Evolutionary conservation across 1,140 invertebrate species (phyloP).

Genomic region (Ectropis grisescens): DNA sequence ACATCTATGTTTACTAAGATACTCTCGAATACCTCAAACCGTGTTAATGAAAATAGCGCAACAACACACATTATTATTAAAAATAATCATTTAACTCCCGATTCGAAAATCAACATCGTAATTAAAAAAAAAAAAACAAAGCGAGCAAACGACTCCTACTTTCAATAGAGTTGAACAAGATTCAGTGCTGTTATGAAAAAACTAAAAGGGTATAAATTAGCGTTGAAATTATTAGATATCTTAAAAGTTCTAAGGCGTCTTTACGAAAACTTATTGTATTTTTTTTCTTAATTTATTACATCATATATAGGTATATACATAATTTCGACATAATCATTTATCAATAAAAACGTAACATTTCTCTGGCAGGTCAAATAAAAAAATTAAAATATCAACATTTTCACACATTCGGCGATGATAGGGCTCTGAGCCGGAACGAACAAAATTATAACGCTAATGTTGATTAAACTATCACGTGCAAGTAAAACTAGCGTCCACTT

Average conservation of each 20-base stretch:
- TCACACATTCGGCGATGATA: slow-evolving; percentile 23
- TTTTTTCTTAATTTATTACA: slow-evolving; percentile 66
- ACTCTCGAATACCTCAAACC: slow-evolving; percentile 48
- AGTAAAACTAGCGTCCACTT: no score
- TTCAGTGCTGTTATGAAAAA: background rate
- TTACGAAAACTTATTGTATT: slow-evolving; percentile 65
- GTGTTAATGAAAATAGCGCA: slow-evolving; percentile 51
- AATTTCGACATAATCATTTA: slow-evolving; percentile 61
- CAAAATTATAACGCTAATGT: slow-evolving; percentile 20
- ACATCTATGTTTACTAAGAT: slow-evolving; percentile 42
- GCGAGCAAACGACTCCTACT: slow-evolving; percentile 1
- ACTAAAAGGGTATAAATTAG: slow-evolving; percentile 34
- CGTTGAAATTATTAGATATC: slow-evolving; percentile 35
- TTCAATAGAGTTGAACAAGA: no score
- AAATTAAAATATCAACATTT: slow-evolving; percentile 45
- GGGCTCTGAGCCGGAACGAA: slow-evolving; percentile 34
- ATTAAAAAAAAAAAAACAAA: slow-evolving; percentile 11
- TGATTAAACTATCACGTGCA: no score
- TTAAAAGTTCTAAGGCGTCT: slow-evolving; percentile 60
- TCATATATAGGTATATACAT: slow-evolving; percentile 69
- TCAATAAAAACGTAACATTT: slow-evolving; percentile 50
- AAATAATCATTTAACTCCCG: slow-evolving; percentile 15
- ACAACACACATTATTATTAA: slow-evolving; percentile 45
- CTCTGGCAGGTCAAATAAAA: slow-evolving; percentile 46
- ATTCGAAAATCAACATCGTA: slow-evolving; percentile 7